Evolutionary conservation across 35 echinoderm and acorn worm species (phyloP).

Genomic region (Apostichopus japonicus): DNA sequence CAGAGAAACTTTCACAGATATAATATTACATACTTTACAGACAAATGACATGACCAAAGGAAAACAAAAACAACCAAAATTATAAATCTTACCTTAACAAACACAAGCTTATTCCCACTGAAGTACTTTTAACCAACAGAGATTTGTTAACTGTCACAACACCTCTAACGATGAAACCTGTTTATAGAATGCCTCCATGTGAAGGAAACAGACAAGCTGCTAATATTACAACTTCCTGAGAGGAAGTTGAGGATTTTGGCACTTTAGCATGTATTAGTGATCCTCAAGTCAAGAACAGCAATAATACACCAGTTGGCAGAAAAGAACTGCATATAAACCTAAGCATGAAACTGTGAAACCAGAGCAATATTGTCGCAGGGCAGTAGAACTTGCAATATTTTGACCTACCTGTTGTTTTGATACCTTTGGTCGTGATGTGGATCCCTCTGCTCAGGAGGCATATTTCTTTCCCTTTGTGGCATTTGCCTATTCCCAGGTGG

Average conservation of each 20-base stretch:
- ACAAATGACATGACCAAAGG: too few species aligned
- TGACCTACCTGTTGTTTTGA: conserved; percentile 56
- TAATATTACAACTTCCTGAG: conserved; percentile 2
- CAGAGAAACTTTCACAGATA: too few species aligned
- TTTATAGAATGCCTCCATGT: not conserved
- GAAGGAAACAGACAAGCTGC: not conserved
- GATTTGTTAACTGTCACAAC: not conserved
- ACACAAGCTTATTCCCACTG: not conserved
- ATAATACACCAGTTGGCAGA: too few species aligned
- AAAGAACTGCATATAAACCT: too few species aligned
- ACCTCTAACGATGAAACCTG: not conserved
- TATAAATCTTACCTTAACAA: too few species aligned
- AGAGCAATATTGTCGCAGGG: too few species aligned
- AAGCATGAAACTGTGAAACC: too few species aligned
- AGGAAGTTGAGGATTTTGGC: not conserved
- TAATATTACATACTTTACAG: too few species aligned
- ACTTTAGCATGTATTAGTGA: not conserved
- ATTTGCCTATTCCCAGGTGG: not conserved
- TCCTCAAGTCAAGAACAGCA: not conserved
- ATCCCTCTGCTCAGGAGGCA: conserved; percentile 24
- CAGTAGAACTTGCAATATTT: not conserved
- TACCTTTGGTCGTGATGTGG: conserved; percentile 60
- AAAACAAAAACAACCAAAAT: too few species aligned
- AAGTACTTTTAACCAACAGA: not conserved
- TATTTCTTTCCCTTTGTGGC: conserved; percentile 11